phyloP scores from a whole-genome alignment of 1,140 invertebrate genomes.

The Penaeus chinensis region DNA sequence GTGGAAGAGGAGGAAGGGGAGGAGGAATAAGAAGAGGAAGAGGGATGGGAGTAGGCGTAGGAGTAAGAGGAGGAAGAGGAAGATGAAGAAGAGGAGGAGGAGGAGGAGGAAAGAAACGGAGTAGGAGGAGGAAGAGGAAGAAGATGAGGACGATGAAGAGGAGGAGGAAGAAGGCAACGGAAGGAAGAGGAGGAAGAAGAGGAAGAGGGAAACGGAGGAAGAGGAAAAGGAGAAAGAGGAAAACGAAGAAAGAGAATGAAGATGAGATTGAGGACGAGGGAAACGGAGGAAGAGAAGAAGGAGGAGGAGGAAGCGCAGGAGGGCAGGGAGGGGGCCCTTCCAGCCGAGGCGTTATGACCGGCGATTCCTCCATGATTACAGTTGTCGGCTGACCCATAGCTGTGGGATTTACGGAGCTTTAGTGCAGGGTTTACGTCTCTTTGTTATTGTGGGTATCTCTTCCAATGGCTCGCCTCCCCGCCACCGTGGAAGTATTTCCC shows the following conservation, averaged over 20 bases:
- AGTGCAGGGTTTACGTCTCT: too few relatives aligned
- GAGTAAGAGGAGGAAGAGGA: background rate
- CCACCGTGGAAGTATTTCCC: too few relatives aligned
- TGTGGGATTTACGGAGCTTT: conserved; percentile 19
- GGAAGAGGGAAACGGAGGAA: background rate
- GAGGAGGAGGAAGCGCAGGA: background rate
- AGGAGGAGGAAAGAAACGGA: too few relatives aligned
- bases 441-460: too few relatives aligned
- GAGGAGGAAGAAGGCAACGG: background rate
- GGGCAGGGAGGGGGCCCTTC: background rate
- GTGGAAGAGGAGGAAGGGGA: background rate
- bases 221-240: background rate
- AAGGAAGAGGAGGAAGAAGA: background rate
- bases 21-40: background rate
- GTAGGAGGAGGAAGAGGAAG: background rate
- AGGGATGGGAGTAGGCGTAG: background rate
- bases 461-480: too few relatives aligned
- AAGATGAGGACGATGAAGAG: background rate
- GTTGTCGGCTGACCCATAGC: conserved; percentile 36
- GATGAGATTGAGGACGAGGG: background rate
- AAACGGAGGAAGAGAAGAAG: background rate
- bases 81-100: background rate
- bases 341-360: conserved; percentile 1
- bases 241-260: background rate
- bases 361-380: conserved; percentile 43